phyloP scores from a whole-genome alignment of 2,888 invertebrate species.

The Spilarctia lutea region DNA sequence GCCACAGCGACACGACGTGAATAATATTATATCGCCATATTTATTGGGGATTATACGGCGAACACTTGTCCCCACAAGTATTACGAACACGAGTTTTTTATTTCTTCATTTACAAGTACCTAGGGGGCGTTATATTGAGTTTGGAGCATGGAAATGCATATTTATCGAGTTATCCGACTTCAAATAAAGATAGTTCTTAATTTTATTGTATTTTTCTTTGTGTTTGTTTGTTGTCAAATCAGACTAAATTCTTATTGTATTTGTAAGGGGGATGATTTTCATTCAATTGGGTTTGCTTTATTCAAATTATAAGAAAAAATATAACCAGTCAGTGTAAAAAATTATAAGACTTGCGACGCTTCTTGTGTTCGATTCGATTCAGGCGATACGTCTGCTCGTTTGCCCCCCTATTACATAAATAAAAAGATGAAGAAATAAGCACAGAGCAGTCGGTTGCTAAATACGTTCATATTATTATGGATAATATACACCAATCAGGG shows the following conservation, averaged over 20 bases:
- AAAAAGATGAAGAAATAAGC: too few species aligned
- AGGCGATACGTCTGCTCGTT: too few species aligned
- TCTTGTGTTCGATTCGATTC: too few species aligned
- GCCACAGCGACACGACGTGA: slow-evolving; percentile 74
- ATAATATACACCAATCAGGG: too few species aligned
- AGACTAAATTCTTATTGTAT: background rate
- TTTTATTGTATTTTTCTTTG: background rate
- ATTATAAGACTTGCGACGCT: too few species aligned
- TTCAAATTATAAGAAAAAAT: too few species aligned
- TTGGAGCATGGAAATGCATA: background rate
- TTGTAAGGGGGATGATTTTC: too few species aligned
- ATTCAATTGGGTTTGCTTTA: too few species aligned
- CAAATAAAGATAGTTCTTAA: background rate
- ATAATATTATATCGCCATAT: slow-evolving; percentile 75
- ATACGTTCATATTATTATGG: too few species aligned
- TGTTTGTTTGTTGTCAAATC: background rate
- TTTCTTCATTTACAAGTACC: slow-evolving; percentile 54
- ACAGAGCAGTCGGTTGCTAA: too few species aligned
- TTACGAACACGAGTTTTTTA: slow-evolving; percentile 44
- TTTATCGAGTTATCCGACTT: background rate
- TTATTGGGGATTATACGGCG: slow-evolving; percentile 73
- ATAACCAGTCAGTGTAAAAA: too few species aligned
- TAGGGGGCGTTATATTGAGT: slow-evolving; percentile 19
- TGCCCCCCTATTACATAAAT: too few species aligned
- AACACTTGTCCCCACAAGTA: slow-evolving; percentile 39